Conservation (phyloP, 2,113 vertebrate species). For the Cariama cristata region DNA sequence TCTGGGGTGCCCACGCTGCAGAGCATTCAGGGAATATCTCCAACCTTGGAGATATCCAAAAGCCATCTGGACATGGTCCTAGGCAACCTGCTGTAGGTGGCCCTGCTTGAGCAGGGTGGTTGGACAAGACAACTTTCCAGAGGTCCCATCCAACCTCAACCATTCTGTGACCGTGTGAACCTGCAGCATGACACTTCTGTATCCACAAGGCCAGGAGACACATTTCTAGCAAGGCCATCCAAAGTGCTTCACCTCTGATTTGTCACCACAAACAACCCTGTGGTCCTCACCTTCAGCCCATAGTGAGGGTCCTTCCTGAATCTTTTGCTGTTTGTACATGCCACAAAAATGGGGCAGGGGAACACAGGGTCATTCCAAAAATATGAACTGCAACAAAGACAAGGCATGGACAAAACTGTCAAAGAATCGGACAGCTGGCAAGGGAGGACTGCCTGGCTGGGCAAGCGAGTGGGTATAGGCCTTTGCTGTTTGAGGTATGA, state of each 20-base stretch:
- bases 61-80: background rate
- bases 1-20: background rate
- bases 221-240: background rate
- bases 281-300: background rate
- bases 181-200: background rate
- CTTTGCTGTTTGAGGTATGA: background rate
- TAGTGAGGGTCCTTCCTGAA: background rate
- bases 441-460: background rate
- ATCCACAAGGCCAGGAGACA: background rate
- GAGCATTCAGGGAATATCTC: background rate
- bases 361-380: background rate
- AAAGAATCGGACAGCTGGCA: background rate
- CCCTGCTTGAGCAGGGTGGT: background rate
- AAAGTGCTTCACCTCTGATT: background rate
- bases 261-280: background rate
- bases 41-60: background rate
- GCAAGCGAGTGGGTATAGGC: fast-evolving
- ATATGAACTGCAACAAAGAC: background rate
- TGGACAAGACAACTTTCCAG: background rate
- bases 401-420: background rate
- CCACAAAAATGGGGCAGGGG: background rate
- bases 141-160: background rate
- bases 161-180: background rate
- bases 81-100: background rate
- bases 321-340: background rate